A percentile compares a stretch with the other conserved stretches of the same genome.
These are phyloP conservation scores for Epinephelus lanceolatus DNA, from an alignment of 2,113 vertebrate species.

Conservation along the genomic window DNA sequence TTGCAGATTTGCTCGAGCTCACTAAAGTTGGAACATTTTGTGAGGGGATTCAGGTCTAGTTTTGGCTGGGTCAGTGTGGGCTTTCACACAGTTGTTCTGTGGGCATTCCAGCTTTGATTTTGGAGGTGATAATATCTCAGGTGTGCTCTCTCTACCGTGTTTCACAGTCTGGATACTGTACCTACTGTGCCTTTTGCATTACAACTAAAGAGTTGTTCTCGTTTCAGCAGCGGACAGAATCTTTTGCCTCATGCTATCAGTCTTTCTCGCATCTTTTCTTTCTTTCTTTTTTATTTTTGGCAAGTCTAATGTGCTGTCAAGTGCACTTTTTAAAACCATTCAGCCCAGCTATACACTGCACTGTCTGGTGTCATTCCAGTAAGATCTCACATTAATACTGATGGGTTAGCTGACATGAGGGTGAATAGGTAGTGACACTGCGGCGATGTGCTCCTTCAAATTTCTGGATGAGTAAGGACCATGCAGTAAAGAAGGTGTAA, in stretches of 20 bases:
- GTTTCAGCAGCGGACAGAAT: background rate
- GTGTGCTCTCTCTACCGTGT: background rate
- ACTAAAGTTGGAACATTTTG: background rate
- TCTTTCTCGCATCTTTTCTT: background rate
- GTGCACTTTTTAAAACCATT: background rate
- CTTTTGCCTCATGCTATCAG: background rate
- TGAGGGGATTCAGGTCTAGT: background rate
- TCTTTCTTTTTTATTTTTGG: background rate
- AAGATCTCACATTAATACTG: background rate
- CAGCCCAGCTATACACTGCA: background rate
- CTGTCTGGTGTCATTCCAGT: background rate
- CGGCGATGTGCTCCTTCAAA: background rate
- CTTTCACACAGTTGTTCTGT: background rate
- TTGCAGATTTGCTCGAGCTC: slow-evolving; percentile 2
- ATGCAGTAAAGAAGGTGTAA: background rate
- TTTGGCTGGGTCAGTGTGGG: background rate
- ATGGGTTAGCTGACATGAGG: background rate
- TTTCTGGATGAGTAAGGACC: background rate
- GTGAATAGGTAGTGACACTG: background rate
- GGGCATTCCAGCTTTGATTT: background rate
- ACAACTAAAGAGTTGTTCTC: background rate
- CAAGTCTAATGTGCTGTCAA: background rate
- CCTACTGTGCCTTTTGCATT: background rate
- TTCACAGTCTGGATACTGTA: background rate
- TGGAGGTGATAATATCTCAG: background rate